A percentile compares a stretch with the other conserved stretches of the same genome.
phyloP scores from a whole-genome alignment of 1,140 invertebrate species.

The Trachymyrmex cornetzi region DNA sequence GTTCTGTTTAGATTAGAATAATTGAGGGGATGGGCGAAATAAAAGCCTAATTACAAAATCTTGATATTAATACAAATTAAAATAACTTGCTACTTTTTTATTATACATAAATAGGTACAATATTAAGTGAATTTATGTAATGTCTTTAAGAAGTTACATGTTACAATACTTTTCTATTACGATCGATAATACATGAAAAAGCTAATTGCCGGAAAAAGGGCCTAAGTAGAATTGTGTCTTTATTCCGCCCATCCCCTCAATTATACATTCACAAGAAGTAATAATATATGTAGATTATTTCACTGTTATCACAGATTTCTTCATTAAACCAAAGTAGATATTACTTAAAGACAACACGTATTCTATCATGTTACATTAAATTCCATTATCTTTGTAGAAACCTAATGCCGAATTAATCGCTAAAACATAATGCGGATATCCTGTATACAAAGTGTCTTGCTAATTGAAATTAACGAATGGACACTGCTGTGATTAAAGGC shows the following conservation, averaged over 20 bases:
- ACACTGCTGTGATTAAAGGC: neutral
- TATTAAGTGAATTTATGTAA: no score
- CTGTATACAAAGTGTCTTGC: neutral
- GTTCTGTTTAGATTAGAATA: neutral
- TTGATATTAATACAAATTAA: no score
- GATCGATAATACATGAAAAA: no score
- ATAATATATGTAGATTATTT: neutral
- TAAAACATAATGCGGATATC: conserved; percentile 21
- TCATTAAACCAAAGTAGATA: neutral
- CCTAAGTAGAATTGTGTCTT: no score
- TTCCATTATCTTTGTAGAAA: neutral
- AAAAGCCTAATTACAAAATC: no score
- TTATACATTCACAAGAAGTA: neutral
- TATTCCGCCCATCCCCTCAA: no score
- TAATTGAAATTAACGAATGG: conserved; percentile 54
- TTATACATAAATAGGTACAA: no score
- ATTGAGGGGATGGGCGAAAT: no score
- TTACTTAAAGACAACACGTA: neutral
- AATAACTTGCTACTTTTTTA: no score
- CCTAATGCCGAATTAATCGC: neutral
- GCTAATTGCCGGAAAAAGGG: no score
- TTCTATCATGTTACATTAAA: neutral
- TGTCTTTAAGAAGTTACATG: no score
- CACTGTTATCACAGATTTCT: neutral
- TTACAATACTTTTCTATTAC: no score